Conservation (phyloP, 2,113 vertebrate genomes). For the Picathartes gymnocephalus region DNA sequence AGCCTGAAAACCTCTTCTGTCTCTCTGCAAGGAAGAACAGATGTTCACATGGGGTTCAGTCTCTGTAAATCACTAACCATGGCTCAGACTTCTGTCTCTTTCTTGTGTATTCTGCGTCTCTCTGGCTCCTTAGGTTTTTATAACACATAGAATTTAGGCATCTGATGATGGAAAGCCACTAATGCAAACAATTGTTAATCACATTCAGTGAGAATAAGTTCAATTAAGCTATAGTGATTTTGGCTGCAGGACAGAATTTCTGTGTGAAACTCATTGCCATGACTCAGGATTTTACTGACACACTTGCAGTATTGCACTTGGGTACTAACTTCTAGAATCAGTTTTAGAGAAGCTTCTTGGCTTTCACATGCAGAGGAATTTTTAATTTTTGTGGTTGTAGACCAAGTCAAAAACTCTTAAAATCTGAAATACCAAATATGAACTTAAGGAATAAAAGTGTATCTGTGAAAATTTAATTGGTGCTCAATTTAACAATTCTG, state of each 20-base stretch:
- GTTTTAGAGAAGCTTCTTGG: not conserved
- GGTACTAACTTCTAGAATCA: not conserved
- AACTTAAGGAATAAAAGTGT: not conserved
- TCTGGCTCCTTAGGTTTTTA: not conserved
- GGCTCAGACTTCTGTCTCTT: not conserved
- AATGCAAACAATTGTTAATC: not conserved
- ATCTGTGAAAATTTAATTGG: not conserved
- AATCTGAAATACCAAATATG: not conserved
- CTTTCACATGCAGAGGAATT: not conserved
- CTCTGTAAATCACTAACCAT: not conserved
- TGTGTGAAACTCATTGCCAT: not conserved
- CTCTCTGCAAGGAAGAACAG: not conserved
- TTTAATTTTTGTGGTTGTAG: not conserved
- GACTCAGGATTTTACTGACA: not conserved
- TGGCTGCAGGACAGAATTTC: not conserved
- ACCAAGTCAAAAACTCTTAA: not conserved
- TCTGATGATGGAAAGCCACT: not conserved
- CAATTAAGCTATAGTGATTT: not conserved
- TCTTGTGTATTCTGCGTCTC: fast-evolving
- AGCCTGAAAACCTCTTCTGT: not conserved
- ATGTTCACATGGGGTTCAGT: fast-evolving
- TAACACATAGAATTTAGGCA: not conserved
- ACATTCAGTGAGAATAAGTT: not conserved
- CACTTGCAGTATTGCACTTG: not conserved
- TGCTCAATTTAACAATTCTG: not conserved